These are phyloP conservation scores for Cephalotes varians DNA, from an alignment of 2,888 invertebrate genomes.

Conservation along the genomic window DNA sequence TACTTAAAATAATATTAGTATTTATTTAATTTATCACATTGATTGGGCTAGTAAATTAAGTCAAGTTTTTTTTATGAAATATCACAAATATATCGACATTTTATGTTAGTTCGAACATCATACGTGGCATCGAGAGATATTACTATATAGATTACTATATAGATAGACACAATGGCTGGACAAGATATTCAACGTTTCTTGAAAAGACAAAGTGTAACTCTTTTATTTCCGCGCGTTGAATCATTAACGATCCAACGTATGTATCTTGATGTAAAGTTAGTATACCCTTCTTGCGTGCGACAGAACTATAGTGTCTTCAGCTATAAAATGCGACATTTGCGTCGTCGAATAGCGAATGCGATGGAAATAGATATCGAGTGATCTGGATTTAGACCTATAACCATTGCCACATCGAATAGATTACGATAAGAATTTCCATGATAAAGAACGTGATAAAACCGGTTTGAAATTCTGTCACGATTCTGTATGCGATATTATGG, in stretches of 20 bases:
- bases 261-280: constrained; percentile 56
- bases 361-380: constrained; percentile 63
- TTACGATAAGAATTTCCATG: constrained; percentile 7
- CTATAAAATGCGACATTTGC: constrained; percentile 58
- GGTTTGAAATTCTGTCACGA: background rate
- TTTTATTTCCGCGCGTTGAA: constrained; percentile 59
- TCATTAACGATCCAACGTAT: constrained; percentile 61
- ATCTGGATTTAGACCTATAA: constrained; percentile 60
- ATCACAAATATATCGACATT: background rate
- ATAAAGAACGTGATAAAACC: constrained; percentile 12
- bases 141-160: constrained; percentile 22
- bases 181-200: constrained; percentile 9
- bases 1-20: background rate
- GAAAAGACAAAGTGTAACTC: background rate
- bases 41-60: background rate
- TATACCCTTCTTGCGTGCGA: constrained; percentile 46
- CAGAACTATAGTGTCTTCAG: constrained; percentile 41
- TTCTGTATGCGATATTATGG: background rate
- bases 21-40: background rate
- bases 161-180: constrained; percentile 7
- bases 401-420: background rate
- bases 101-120: background rate
- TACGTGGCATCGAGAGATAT: background rate
- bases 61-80: background rate
- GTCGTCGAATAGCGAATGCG: constrained; percentile 29